Evolutionary conservation across 2,113 vertebrate species (phyloP), one percentile per base, ranked within the genome.

Genomic region (Corythaixoides concolor): DNA sequence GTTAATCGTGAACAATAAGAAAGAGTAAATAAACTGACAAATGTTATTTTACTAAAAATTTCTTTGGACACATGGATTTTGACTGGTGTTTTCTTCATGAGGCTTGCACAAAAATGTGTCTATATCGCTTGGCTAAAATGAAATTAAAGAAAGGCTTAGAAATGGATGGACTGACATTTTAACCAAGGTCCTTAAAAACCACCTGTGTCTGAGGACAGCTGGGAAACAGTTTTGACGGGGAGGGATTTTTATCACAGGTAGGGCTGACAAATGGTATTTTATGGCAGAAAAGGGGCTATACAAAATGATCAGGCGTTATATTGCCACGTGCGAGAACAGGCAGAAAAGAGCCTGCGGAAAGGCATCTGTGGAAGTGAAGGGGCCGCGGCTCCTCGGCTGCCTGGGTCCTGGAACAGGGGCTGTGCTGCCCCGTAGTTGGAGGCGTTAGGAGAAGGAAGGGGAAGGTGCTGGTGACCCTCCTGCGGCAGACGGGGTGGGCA

Each of bases 1-100:
- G 14, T 96, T 96, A 89, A 97, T 94, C 94, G 91, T 63, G 68
- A 93, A 49, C 89, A 97, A 85, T n/a, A 27, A 95, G 77, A 41
- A 76, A 69, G 55, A 95, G 68, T 72, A 12, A 74, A 69, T 41
- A 75, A 83, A 33, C 58, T 52, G 93, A 80, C 88, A 93, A 62
- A 69, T 32, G 24, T n/a, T 63, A 52, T 83, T 93, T 81, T 76
- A 72, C 85, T 81, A 32, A 59, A 50, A 69, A 55, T 73, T 53
- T 94, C 14, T 77, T 69, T 24, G 28, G 66, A 64, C 81, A 26
- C 17, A 12, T 33, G 52, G 68, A 24, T 68, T 86, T 85, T 79
- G 23, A 10, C 6, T 32, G 14, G 47, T 16, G 58, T 69, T 79
- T 85, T 72, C 53, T 89, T 63, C 32, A 5, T 3, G 13, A 45